Evolutionary conservation across 2,113 vertebrate genomes (phyloP), one percentile per base, ranked within the genome.

Genomic region (Misgurnus anguillicaudatus): DNA sequence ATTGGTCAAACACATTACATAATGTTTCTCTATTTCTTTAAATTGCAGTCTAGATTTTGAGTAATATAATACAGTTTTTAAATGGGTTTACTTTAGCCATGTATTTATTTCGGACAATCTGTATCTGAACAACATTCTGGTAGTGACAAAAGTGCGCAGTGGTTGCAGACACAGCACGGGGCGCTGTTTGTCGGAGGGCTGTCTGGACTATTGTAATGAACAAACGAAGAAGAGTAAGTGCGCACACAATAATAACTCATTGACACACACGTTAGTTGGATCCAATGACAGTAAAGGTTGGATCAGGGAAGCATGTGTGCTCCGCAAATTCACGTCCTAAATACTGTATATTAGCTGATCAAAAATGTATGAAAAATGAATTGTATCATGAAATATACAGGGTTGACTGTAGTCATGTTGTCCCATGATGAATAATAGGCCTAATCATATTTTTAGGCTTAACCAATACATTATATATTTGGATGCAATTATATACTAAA

Each of bases 61-160:
- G 58, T 60, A 13, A 31, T 60, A 60, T 60, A 60, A 31, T 60
- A 21, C 58, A 60, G 58, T 60, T 60, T 31, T 60, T 11, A 13
- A 60, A 60, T 60, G 58, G 58, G 58, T 60, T 60, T 60, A 60
- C 58, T 60, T 60, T 31, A 60, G 58, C 24, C 58, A 60, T 60
- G 58, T 60, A 60, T 13, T 60, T 60, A 60, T 60, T 31, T 60
- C 21, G 58, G 21, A 60, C 10, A 60, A 60, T 60, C 58, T 60
- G 58, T 60, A 60, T 60, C 58, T 60, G 58, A 19, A 60, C 58
- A 60, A 60, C 58, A 60, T 60, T 60, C 58, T 60, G n/a, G n/a
- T 19, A 57, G 53, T 57, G 58, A 60, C 58, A 60, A 60, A 60
- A 60, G 58, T 60, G 55, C 10, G 21, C 57, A 60, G 21, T 60